These are phyloP conservation scores for Myzus persicae DNA, from an alignment of 1,140 invertebrate species.

Conservation along the genomic window DNA sequence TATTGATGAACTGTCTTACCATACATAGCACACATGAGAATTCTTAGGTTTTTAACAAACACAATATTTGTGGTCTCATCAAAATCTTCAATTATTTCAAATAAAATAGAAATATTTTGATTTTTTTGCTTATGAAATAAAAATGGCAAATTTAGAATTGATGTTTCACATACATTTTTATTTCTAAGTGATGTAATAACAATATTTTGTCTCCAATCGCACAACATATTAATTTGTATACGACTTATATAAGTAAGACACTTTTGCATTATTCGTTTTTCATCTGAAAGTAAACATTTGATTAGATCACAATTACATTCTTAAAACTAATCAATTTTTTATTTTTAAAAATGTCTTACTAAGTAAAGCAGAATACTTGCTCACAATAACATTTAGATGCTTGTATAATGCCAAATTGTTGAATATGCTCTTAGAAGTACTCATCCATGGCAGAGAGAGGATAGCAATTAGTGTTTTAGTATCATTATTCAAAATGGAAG, in stretches of 20 bases:
- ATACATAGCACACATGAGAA: slow-evolving; percentile 50
- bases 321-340: neutral
- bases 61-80: slow-evolving; percentile 15
- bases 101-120: slow-evolving; percentile 33
- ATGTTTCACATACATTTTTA: slow-evolving; percentile 16
- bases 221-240: neutral
- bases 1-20: slow-evolving; percentile 23
- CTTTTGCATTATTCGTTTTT: slow-evolving; percentile 17
- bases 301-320: neutral
- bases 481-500: neutral
- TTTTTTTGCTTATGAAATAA: slow-evolving; percentile 47
- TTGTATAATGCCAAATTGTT: slow-evolving; percentile 19
- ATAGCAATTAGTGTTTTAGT: slow-evolving; percentile 38
- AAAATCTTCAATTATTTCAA: slow-evolving; percentile 48
- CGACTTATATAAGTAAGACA: slow-evolving; percentile 39
- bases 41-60: slow-evolving; percentile 36
- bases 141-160: slow-evolving; percentile 41
- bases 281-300: slow-evolving; percentile 28
- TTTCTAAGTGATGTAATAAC: slow-evolving; percentile 23
- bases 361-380: slow-evolving; percentile 18
- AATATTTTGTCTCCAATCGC: slow-evolving; percentile 16
- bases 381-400: slow-evolving; percentile 28
- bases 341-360: neutral
- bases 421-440: neutral
- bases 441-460: slow-evolving; percentile 26